Percentiles rank a stretch among this genome's conserved stretches.
phyloP scores from a whole-genome alignment of 2,888 invertebrate genomes.

The Linnaemya tessellans region DNA sequence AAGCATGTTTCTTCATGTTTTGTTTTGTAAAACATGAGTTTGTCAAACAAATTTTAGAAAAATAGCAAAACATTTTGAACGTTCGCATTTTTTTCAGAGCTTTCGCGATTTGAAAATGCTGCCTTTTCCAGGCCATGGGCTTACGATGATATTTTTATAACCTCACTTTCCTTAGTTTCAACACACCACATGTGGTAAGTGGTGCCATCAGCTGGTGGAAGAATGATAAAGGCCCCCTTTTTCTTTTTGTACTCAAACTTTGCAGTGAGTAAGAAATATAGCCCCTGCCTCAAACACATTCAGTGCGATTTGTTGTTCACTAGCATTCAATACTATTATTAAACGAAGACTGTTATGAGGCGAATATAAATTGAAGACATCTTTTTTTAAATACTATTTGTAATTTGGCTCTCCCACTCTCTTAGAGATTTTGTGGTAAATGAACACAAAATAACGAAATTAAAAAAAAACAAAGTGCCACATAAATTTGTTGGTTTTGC shows the following conservation, averaged over 20 bases:
- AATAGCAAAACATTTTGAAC: too few species aligned
- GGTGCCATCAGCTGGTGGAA: background rate
- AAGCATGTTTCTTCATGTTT: too few species aligned
- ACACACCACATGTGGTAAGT: too few species aligned
- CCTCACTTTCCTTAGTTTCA: too few species aligned
- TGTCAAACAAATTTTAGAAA: too few species aligned
- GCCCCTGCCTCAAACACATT: background rate
- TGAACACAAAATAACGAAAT: slow-evolving; percentile 17
- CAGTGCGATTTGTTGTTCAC: slow-evolving; percentile 10
- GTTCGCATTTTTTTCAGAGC: too few species aligned
- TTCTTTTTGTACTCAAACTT: too few species aligned
- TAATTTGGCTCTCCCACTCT: slow-evolving; percentile 61
- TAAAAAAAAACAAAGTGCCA: slow-evolving; percentile 4
- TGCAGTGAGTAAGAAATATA: too few species aligned
- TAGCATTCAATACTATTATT: slow-evolving; percentile 17
- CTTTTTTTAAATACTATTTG: slow-evolving; percentile 10
- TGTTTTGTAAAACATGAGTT: too few species aligned
- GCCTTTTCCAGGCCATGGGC: too few species aligned
- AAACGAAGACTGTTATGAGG: slow-evolving; percentile 17
- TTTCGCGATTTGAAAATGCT: too few species aligned
- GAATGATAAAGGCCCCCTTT: background rate
- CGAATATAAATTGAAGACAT: slow-evolving; percentile 26
- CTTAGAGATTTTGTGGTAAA: slow-evolving; percentile 49
- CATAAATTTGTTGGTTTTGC: slow-evolving; percentile 16
- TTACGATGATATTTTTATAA: too few species aligned